A percentile compares a stretch with the other conserved stretches of the same genome.
Evolutionary conservation across 2,113 vertebrate species (phyloP).

Genomic region (Toxotes jaculatrix): DNA sequence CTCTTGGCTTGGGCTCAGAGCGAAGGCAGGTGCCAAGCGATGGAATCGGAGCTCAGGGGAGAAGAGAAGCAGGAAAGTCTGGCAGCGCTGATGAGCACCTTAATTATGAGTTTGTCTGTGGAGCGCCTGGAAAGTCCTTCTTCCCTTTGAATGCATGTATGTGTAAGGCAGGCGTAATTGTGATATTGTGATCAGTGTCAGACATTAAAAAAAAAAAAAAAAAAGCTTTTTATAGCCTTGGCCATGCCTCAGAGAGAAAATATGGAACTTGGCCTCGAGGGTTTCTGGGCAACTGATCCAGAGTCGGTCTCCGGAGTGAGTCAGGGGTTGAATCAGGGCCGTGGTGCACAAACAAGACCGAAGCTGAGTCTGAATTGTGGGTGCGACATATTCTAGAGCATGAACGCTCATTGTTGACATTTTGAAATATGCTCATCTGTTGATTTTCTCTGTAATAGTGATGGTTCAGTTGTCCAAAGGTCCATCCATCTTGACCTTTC

Average conservation of each 20-base stretch:
- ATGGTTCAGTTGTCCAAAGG: background rate
- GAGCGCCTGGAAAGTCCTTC: slow-evolving; percentile 81
- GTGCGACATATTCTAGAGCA: background rate
- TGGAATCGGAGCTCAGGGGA: slow-evolving; percentile 80
- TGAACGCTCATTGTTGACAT: background rate
- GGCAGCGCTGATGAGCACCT: slow-evolving; percentile 84
- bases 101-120: slow-evolving; percentile 87
- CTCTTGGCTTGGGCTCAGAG: slow-evolving; percentile 86
- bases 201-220: background rate
- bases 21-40: slow-evolving; percentile 83
- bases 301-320: slow-evolving; percentile 79
- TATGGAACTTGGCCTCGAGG: slow-evolving; percentile 87
- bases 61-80: slow-evolving; percentile 86
- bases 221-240: slow-evolving; percentile 90
- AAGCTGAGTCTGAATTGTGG: background rate
- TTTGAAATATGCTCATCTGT: too few species aligned
- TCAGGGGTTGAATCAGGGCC: slow-evolving; percentile 87
- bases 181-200: slow-evolving; percentile 80
- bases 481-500: background rate
- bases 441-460: background rate
- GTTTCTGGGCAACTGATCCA: slow-evolving; percentile 78
- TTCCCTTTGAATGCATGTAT: slow-evolving; percentile 37
- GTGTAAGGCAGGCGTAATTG: slow-evolving; percentile 40
- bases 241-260: slow-evolving; percentile 89
- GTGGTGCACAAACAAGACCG: slow-evolving; percentile 11